These are phyloP conservation scores for Propithecus coquereli DNA, from an alignment of 2,113 vertebrate species.

Conservation along the genomic window DNA sequence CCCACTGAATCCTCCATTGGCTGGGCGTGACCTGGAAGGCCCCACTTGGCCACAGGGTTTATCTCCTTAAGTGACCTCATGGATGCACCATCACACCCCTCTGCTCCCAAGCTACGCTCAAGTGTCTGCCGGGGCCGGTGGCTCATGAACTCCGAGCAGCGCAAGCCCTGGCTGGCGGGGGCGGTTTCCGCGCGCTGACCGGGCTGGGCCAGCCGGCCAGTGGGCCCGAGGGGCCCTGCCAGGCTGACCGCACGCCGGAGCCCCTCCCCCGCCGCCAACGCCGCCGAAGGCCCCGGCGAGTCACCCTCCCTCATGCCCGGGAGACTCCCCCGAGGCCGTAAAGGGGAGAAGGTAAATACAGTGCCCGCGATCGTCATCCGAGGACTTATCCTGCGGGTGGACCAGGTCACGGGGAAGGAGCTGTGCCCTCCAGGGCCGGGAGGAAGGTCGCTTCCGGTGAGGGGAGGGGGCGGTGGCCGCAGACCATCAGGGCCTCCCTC, in stretches of 20 bases:
- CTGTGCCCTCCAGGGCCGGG: accelerated
- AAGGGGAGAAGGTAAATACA: not conserved
- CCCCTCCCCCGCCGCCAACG: too few species aligned
- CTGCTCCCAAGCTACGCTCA: not conserved
- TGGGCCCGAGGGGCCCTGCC: not conserved
- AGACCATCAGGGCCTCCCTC: not conserved
- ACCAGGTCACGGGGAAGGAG: accelerated
- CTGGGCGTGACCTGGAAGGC: not conserved
- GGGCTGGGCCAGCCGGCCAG: not conserved
- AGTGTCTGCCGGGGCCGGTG: not conserved
- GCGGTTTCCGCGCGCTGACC: not conserved
- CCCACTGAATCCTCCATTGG: not conserved
- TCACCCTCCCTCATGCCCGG: not conserved
- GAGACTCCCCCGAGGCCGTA: not conserved
- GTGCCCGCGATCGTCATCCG: not conserved
- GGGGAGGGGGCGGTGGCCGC: accelerated
- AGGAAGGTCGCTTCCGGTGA: not conserved
- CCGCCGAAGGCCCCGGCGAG: not conserved
- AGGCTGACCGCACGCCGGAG: not conserved
- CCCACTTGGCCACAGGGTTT: not conserved
- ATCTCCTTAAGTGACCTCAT: not conserved
- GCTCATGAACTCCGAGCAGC: not conserved
- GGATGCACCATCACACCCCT: not conserved
- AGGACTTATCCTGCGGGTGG: not conserved
- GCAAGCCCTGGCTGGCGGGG: not conserved